Conservation (phyloP, 2,113 vertebrate genomes). For the Dermatemys mawii region DNA sequence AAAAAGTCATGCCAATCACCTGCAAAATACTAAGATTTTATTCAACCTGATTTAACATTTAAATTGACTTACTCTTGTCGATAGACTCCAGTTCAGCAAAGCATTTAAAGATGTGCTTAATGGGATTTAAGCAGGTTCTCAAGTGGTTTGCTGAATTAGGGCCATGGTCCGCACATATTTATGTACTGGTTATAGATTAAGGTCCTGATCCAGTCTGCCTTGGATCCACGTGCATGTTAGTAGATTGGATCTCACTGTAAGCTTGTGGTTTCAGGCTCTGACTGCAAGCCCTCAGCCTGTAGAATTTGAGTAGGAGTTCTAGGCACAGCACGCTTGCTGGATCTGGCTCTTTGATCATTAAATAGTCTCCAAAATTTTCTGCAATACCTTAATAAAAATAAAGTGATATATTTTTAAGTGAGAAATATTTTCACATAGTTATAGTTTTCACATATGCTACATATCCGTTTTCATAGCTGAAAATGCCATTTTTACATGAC, state of each 20-base stretch:
- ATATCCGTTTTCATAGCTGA: not conserved
- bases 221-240: not conserved
- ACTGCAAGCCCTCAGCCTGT: not conserved
- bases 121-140: not conserved
- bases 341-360: not conserved
- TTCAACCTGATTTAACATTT: not conserved
- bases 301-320: not conserved
- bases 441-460: no score
- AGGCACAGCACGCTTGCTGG: not conserved
- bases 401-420: not conserved
- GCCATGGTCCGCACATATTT: not conserved
- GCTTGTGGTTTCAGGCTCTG: not conserved
- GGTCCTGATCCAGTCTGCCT: not conserved
- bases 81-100: not conserved
- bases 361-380: not conserved
- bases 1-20: not conserved
- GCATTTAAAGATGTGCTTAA: not conserved
- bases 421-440: not conserved
- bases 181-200: not conserved
- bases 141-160: not conserved
- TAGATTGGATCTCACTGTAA: not conserved
- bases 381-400: not conserved
- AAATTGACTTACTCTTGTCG: not conserved
- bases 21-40: not conserved
- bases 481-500: not conserved